A percentile compares a stretch with the other conserved stretches of the same genome.
phyloP scores from a whole-genome alignment of 2,113 vertebrate genomes.

The Festucalex cinctus region DNA sequence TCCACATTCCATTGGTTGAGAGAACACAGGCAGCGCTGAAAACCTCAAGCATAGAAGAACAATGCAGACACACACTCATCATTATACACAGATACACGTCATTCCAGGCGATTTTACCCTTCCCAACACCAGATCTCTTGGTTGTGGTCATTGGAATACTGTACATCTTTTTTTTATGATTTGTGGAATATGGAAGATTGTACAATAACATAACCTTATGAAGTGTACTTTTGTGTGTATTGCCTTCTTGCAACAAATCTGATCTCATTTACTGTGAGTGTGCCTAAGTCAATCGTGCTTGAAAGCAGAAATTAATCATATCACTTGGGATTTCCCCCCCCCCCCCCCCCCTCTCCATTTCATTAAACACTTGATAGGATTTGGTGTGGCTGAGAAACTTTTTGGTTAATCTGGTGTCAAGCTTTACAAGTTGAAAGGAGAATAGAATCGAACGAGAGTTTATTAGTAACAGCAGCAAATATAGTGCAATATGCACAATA shows the following conservation, averaged over 20 bases:
- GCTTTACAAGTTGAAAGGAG: too few species aligned
- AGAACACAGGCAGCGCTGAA: slow-evolving; percentile 11
- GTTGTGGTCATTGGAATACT: slow-evolving; percentile 61
- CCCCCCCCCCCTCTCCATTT: neutral
- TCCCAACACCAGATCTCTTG: slow-evolving; percentile 52
- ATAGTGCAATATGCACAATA: too few species aligned
- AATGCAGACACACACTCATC: slow-evolving; percentile 7
- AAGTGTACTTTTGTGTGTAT: slow-evolving; percentile 63
- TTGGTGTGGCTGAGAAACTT: neutral
- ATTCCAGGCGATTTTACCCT: slow-evolving; percentile 29
- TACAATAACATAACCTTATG: slow-evolving; percentile 78
- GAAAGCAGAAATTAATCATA: neutral
- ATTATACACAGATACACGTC: slow-evolving; percentile 14
- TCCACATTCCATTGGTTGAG: slow-evolving; percentile 39
- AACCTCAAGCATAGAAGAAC: slow-evolving; percentile 8
- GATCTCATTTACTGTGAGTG: neutral
- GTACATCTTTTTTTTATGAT: slow-evolving; percentile 73
- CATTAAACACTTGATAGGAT: neutral
- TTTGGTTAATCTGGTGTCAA: neutral
- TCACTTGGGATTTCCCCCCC: neutral
- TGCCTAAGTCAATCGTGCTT: too few species aligned
- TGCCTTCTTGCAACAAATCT: slow-evolving; percentile 47
- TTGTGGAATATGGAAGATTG: slow-evolving; percentile 75
- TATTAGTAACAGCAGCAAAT: too few species aligned
- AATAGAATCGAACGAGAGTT: too few species aligned